Evolutionary conservation across 2,113 vertebrate genomes (phyloP).

Genomic region (Brienomyrus brachyistius): DNA sequence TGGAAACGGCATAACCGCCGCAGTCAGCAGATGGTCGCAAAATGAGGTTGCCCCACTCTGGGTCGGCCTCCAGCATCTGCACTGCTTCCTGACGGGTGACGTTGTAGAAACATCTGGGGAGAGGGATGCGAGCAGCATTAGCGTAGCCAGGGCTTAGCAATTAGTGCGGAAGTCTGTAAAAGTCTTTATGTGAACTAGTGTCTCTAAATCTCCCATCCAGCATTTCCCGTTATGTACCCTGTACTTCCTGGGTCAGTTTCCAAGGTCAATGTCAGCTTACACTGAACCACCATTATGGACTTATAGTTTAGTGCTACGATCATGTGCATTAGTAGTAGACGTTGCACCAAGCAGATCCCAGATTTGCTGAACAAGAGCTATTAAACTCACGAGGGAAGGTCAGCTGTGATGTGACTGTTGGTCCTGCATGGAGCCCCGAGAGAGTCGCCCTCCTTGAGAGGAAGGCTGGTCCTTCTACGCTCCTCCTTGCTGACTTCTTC

Average conservation of each 20-base stretch:
- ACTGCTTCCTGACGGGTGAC: slow-evolving; percentile 50
- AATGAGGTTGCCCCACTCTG: slow-evolving; percentile 48
- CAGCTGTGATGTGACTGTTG: background rate
- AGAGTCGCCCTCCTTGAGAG: background rate
- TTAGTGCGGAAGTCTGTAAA: background rate
- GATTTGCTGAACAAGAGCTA: background rate
- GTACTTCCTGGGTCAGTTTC: background rate
- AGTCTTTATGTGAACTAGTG: background rate
- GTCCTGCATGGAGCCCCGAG: background rate
- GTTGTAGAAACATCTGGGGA: slow-evolving; percentile 48
- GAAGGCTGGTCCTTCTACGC: slow-evolving; percentile 40
- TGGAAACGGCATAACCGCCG: slow-evolving; percentile 46
- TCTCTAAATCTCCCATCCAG: background rate
- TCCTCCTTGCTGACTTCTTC: slow-evolving; percentile 57
- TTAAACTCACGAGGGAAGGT: slow-evolving; percentile 2
- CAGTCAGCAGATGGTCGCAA: slow-evolving; percentile 44
- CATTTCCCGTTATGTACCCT: too few relatives aligned
- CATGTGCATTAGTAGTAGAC: background rate
- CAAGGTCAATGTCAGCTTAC: background rate
- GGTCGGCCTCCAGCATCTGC: slow-evolving; percentile 43
- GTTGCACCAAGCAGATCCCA: background rate
- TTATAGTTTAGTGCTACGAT: background rate
- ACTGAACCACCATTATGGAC: background rate
- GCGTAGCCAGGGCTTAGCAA: background rate
- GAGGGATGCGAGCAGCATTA: background rate